These are phyloP conservation scores for Excalfactoria chinensis DNA, from an alignment of 2,113 vertebrate genomes.

Conservation along the genomic window DNA sequence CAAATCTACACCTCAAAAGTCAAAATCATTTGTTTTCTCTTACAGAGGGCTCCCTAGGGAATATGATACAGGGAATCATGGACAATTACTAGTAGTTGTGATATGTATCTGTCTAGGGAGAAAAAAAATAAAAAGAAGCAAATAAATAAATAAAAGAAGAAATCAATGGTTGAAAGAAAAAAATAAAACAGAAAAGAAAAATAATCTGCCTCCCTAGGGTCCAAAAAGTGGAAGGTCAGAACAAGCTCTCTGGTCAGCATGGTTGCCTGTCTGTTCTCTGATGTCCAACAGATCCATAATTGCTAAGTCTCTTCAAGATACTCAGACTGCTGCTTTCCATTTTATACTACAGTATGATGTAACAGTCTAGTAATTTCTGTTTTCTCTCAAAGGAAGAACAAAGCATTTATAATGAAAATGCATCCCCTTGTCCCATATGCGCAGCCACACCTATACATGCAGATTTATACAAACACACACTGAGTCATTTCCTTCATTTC, in stretches of 20 bases:
- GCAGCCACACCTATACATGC: background rate
- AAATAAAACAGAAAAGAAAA: background rate
- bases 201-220: background rate
- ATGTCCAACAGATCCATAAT: background rate
- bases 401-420: background rate
- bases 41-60: constrained; percentile 40
- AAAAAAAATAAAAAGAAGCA: background rate
- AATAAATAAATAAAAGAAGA: background rate
- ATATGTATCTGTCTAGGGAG: constrained; percentile 24
- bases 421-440: background rate
- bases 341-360: background rate
- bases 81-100: constrained; percentile 36
- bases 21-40: constrained; percentile 63
- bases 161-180: background rate
- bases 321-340: background rate
- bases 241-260: constrained; percentile 27
- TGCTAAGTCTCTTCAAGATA: background rate
- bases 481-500: background rate
- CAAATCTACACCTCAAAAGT: constrained; percentile 56
- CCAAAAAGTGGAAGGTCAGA: constrained; percentile 18
- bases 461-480: background rate
- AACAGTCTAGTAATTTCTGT: background rate
- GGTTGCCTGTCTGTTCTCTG: background rate
- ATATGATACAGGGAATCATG: constrained; percentile 41
- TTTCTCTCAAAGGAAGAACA: background rate